A percentile compares a stretch with the other conserved stretches of the same genome.
phyloP scores from a whole-genome alignment of 2,797 vertebrate genomes.

The Etheostoma nigrum region DNA sequence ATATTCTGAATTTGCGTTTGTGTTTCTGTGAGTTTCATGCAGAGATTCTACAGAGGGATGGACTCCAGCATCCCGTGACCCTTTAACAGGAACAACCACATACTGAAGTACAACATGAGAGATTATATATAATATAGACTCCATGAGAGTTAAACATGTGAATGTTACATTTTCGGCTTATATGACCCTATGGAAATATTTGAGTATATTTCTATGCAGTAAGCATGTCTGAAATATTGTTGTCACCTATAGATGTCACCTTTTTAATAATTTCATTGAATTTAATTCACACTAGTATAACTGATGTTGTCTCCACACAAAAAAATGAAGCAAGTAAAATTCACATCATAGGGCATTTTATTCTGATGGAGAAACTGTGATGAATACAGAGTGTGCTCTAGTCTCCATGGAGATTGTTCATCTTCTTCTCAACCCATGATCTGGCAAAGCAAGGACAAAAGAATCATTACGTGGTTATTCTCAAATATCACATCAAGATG shows the following conservation, averaged over 20 bases:
- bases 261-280: neutral
- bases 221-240: neutral
- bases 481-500: neutral
- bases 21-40: neutral
- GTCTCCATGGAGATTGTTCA: slow-evolving; percentile 51
- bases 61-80: neutral
- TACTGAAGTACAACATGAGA: neutral
- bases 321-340: slow-evolving; percentile 10
- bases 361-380: slow-evolving; percentile 41
- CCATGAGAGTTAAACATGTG: neutral
- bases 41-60: neutral
- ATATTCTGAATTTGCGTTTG: neutral
- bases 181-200: neutral
- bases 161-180: neutral
- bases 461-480: slow-evolving; percentile 36
- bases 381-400: slow-evolving; percentile 23
- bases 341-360: slow-evolving; percentile 53
- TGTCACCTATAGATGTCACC: neutral
- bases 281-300: neutral
- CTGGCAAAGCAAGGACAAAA: slow-evolving; percentile 64
- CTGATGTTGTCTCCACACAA: slow-evolving; percentile 7
- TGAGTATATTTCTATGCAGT: neutral
- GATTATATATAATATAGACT: neutral
- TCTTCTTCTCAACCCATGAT: slow-evolving; percentile 75
- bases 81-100: neutral